phyloP scores from a whole-genome alignment of 1,140 invertebrate genomes.

The Pemphigus obesinymphae region DNA sequence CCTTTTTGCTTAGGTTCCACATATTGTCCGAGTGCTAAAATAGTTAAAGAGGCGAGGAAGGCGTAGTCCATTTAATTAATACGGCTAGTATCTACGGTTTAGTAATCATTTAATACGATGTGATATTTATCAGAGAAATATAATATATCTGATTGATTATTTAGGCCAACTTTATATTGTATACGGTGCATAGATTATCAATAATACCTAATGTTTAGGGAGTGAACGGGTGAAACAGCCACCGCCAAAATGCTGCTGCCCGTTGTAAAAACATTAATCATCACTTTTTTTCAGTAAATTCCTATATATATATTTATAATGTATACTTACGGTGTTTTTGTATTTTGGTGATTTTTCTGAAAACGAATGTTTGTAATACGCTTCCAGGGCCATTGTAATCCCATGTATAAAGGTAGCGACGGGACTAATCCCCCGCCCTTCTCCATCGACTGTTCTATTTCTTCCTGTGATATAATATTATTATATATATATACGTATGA shows the following conservation, averaged over 20 bases:
- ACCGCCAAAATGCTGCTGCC: background rate
- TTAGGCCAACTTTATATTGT: background rate
- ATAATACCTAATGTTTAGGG: background rate
- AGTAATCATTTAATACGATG: background rate
- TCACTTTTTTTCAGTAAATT: background rate
- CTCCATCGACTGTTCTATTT: slow-evolving; percentile 18
- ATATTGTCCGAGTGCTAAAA: too few relatives aligned
- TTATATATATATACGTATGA: background rate
- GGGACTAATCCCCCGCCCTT: background rate
- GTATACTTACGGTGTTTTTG: slow-evolving; percentile 2
- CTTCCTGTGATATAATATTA: slow-evolving; percentile 16
- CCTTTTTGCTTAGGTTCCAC: too few relatives aligned
- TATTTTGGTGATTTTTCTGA: background rate
- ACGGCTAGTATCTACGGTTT: too few relatives aligned
- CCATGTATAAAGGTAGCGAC: background rate
- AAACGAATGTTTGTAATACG: background rate
- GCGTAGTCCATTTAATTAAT: too few relatives aligned
- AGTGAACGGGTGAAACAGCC: background rate
- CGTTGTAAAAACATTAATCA: background rate
- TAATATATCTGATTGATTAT: background rate
- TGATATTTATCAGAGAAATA: background rate
- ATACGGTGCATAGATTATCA: background rate
- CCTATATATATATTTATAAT: background rate
- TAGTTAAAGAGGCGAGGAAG: too few relatives aligned
- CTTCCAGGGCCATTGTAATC: background rate